Evolutionary conservation across 2,888 invertebrate species (phyloP), one percentile per base, ranked within the genome.

Genomic region (Bugula neritina): DNA sequence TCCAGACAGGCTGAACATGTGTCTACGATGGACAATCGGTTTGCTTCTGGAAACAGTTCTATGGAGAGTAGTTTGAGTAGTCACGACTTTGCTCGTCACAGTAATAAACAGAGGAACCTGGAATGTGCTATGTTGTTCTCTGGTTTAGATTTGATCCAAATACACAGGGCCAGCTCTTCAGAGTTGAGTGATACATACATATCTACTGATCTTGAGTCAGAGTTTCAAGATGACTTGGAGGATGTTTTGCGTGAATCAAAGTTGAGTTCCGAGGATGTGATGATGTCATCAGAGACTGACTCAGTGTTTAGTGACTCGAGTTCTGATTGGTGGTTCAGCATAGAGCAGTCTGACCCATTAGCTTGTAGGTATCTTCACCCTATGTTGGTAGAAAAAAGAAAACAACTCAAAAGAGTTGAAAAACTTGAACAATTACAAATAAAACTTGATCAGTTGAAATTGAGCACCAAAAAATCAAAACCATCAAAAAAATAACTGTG

Each of bases 61-160:
- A n/a, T 55, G 55, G 55, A 55, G 23, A n/a, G 55, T 55, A 55
- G n/a, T 23, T n/a, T 55, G 3, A 55, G 3, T 55, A 55, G 25
- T 25, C 55, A 55, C 23, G n/a, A 55, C 25, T 55, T 55, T 55
- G 55, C 25, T n/a, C 5, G 55, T 3, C 55, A 55, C 5, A 55
- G 55, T 35, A 34, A 29, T 25, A 69, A 69, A 35, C 69, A 69
- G n/a, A 13, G 31, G 3, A 69, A 35, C 31, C 29, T 69, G 34
- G 69, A 69, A 25, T 69, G 31, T 25, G 69, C 69, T 29, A 69
- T 69, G 69, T 35, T 69, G 69, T 69, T 69, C 31, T 69, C n/a
- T 35, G 69, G 69, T 10, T 29, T 69, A 13, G 69, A 69, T 35
- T 25, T 69, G n/a, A 69, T 69, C n/a, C 69, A 35, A 27, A 10